Evolutionary conservation across 2,797 vertebrate species (phyloP).

Genomic region (Cossypha polioptera): DNA sequence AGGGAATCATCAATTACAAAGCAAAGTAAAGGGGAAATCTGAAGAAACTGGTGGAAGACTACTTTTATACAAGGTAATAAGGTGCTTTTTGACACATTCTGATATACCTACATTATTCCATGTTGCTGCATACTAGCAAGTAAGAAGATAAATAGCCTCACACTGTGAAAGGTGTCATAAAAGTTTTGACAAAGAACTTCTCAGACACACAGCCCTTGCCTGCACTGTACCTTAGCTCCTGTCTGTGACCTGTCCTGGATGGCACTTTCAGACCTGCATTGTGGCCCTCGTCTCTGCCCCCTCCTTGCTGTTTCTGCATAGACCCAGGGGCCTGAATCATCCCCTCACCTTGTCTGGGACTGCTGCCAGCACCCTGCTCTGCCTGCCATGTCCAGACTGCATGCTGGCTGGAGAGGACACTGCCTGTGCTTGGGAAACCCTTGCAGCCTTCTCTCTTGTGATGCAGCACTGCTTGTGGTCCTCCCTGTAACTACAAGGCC

Average conservation of each 20-base stretch:
- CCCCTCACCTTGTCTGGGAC: not conserved
- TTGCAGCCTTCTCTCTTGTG: not conserved
- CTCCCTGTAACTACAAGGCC: not conserved
- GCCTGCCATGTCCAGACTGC: not conserved
- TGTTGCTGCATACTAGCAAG: not conserved
- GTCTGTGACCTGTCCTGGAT: not conserved
- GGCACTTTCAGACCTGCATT: rapidly evolving
- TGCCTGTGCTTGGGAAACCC: not conserved
- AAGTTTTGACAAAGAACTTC: not conserved
- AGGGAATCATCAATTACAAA: not conserved
- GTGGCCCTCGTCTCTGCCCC: not conserved
- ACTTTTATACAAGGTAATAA: not conserved
- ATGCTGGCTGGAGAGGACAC: not conserved
- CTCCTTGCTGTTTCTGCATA: not conserved
- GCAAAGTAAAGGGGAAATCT: not conserved
- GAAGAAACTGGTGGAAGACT: not conserved
- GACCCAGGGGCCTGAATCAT: not conserved
- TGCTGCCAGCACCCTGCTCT: not conserved
- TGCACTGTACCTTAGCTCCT: not conserved
- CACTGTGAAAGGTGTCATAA: not conserved
- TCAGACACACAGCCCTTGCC: not conserved
- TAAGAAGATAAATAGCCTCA: not conserved
- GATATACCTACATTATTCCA: not conserved
- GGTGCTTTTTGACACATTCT: not conserved
- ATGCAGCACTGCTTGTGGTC: not conserved